Conservation (phyloP, 1,140 invertebrate species). For the Lordiphosa collinella region DNA sequence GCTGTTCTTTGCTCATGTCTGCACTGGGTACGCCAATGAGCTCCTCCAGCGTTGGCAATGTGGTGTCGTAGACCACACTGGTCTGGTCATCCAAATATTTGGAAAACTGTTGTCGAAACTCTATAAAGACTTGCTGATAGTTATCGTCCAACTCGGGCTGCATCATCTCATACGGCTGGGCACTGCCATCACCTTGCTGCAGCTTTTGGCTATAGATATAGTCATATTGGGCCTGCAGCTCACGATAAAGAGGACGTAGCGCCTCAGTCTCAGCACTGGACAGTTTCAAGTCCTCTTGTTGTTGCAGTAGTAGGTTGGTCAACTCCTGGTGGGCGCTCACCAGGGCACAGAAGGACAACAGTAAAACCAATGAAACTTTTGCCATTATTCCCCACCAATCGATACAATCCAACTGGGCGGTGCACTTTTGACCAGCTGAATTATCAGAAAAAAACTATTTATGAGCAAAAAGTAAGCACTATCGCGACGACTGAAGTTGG, state of each 20-base stretch:
- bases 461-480: conserved; percentile 27
- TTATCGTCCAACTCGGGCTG: conserved; percentile 16
- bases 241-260: conserved; percentile 50
- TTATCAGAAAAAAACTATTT: conserved; percentile 16
- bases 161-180: neutral
- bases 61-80: conserved; percentile 51
- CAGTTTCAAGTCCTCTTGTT: conserved; percentile 41
- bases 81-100: conserved; percentile 30
- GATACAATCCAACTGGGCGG: conserved; percentile 32
- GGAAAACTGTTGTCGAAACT: conserved; percentile 38
- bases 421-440: conserved; percentile 1
- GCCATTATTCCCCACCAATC: conserved; percentile 25
- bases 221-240: conserved; percentile 61
- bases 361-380: conserved; percentile 19
- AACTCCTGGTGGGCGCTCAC: conserved; percentile 39
- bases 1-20: conserved; percentile 32
- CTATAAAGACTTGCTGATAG: conserved; percentile 32
- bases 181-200: conserved; percentile 47
- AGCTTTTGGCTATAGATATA: conserved; percentile 38
- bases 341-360: conserved; percentile 13
- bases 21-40: conserved; percentile 35
- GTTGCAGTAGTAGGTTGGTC: conserved; percentile 33
- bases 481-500: conserved; percentile 46
- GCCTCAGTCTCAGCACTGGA: conserved; percentile 44
- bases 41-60: conserved; percentile 50